Conservation (phyloP, 2,888 invertebrate species). For the Epiblema foenella region DNA sequence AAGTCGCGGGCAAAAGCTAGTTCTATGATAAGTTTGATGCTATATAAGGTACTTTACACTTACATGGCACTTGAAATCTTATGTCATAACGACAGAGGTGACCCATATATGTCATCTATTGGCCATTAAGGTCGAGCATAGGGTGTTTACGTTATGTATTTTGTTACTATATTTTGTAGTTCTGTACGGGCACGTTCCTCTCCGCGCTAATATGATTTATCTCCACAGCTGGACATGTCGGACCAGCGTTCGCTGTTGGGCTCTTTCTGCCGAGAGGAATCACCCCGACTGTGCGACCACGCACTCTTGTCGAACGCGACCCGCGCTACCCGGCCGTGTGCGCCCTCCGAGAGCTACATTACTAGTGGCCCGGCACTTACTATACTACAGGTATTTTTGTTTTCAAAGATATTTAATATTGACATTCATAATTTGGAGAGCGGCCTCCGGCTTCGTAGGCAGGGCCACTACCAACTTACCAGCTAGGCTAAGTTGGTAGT, state of each 20-base stretch:
- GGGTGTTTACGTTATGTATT: not conserved
- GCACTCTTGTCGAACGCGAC: constrained; percentile 89
- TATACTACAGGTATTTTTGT: constrained; percentile 85
- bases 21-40: no score
- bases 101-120: no score
- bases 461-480: no score
- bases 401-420: not conserved
- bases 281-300: constrained; percentile 90
- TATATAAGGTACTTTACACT: no score
- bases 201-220: constrained; percentile 16
- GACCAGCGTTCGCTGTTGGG: constrained; percentile 87
- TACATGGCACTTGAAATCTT: no score
- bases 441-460: no score
- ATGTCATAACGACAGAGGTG: no score
- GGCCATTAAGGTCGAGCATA: no score
- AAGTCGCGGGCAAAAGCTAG: no score
- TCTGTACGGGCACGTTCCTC: not conserved
- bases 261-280: constrained; percentile 91
- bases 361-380: constrained; percentile 90
- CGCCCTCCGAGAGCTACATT: constrained; percentile 90
- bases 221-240: constrained; percentile 73
- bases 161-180: not conserved
- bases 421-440: no score
- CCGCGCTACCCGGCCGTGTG: constrained; percentile 89
- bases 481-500: no score